These are phyloP conservation scores for Unio pictorum DNA, from an alignment of 2,888 invertebrate genomes.

Conservation along the genomic window DNA sequence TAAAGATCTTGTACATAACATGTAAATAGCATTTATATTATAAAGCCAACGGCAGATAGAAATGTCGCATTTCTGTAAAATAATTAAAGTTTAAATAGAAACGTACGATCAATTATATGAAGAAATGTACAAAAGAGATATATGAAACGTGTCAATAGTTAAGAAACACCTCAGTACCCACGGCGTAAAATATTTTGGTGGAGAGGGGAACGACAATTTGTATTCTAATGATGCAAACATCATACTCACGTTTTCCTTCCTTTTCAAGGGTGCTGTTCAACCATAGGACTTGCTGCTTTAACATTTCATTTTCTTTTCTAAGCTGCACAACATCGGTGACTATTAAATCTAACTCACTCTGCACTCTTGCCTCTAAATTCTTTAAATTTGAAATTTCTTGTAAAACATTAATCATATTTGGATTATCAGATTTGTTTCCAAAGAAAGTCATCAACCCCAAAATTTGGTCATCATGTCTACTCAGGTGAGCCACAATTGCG, in stretches of 20 bases:
- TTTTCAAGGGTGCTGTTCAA: constrained; percentile 6
- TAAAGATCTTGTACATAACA: too few relatives aligned
- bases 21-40: too few relatives aligned
- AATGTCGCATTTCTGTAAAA: too few relatives aligned
- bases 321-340: constrained; percentile 10
- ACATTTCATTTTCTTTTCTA: constrained; percentile 7
- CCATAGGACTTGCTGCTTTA: constrained; percentile 7
- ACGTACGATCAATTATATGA: too few relatives aligned
- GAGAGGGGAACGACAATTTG: too few relatives aligned
- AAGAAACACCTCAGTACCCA: too few relatives aligned
- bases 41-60: too few relatives aligned
- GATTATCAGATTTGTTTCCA: constrained; percentile 6
- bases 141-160: too few relatives aligned
- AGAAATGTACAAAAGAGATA: too few relatives aligned
- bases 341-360: constrained; percentile 13
- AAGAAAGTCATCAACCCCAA: constrained; percentile 14
- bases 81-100: too few relatives aligned
- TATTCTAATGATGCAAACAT: background rate
- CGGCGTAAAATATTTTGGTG: too few relatives aligned
- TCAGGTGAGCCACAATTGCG: constrained; percentile 14
- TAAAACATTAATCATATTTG: constrained; percentile 10
- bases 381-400: constrained; percentile 10
- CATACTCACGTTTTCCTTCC: background rate
- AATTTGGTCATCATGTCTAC: constrained; percentile 16
- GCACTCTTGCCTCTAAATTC: constrained; percentile 8